These are phyloP conservation scores for Polietes domitor DNA, from an alignment of 2,888 invertebrate species.

Conservation along the genomic window DNA sequence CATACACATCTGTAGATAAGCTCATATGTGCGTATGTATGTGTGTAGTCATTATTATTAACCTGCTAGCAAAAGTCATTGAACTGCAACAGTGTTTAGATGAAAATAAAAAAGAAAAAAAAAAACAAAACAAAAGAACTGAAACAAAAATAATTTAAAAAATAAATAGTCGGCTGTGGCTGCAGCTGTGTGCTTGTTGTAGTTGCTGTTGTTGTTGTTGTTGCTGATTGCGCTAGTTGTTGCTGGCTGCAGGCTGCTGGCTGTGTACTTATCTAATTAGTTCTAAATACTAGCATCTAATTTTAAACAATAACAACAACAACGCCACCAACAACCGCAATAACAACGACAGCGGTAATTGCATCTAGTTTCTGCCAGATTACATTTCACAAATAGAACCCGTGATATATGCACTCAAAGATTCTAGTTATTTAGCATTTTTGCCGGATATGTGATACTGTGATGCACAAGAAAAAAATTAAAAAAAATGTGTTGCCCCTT, in stretches of 20 bases:
- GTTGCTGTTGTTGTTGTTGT: background rate
- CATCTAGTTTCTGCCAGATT: too few relatives aligned
- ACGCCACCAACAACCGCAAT: background rate
- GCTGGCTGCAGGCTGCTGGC: background rate
- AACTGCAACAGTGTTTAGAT: slow-evolving; percentile 56
- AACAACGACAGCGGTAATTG: background rate
- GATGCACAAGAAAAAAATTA: too few relatives aligned
- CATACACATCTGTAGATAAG: background rate
- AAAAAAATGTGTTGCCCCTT: too few relatives aligned
- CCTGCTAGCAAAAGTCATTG: slow-evolving; percentile 54
- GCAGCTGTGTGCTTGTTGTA: too few relatives aligned
- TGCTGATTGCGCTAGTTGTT: too few relatives aligned
- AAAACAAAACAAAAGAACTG: background rate
- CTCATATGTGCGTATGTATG: background rate
- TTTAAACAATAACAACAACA: slow-evolving; percentile 1
- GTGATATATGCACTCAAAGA: too few relatives aligned
- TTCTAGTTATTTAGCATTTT: too few relatives aligned
- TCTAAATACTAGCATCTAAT: background rate
- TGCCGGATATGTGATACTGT: too few relatives aligned
- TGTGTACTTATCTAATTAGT: slow-evolving; percentile 7
- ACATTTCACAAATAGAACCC: too few relatives aligned
- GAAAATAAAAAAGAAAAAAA: background rate
- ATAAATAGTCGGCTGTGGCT: background rate
- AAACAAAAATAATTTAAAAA: background rate
- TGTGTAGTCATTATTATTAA: slow-evolving; percentile 7